A percentile compares a stretch with the other conserved stretches of the same genome.
phyloP scores from a whole-genome alignment of 1,140 invertebrate genomes.

The Arctopsyche grandis region DNA sequence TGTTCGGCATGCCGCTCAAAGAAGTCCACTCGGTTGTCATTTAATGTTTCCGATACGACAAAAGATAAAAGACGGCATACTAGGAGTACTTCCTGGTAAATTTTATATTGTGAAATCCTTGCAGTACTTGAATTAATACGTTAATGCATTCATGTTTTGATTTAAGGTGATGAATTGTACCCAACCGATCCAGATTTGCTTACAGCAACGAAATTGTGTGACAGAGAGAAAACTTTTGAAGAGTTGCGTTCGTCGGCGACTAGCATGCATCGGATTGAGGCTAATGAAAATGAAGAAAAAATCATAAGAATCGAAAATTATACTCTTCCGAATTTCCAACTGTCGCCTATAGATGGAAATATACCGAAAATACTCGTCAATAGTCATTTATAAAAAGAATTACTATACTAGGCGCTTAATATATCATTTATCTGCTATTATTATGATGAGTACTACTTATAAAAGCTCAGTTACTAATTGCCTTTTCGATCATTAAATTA shows the following conservation, averaged over 20 bases:
- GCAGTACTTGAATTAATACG: background rate
- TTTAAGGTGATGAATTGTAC: slow-evolving; percentile 59
- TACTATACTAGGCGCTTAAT: background rate
- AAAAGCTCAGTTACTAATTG: no score
- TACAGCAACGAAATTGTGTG: slow-evolving; percentile 50
- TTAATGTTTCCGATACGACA: slow-evolving; percentile 63
- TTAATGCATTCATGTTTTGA: background rate
- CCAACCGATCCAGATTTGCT: slow-evolving; percentile 56
- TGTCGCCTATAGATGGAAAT: slow-evolving; percentile 31
- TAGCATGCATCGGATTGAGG: background rate
- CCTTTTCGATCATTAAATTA: no score
- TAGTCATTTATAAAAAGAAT: slow-evolving; percentile 5
- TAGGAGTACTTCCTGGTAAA: slow-evolving; percentile 59
- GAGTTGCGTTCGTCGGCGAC: slow-evolving; percentile 52
- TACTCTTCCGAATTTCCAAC: slow-evolving; percentile 33
- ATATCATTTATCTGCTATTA: background rate
- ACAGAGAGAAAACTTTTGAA: slow-evolving; percentile 53
- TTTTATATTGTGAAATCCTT: slow-evolving; percentile 31
- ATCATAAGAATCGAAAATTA: slow-evolving; percentile 40
- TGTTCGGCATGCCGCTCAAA: slow-evolving; percentile 60
- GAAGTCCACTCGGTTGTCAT: slow-evolving; percentile 58
- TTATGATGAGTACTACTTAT: no score
- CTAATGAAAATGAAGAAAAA: background rate
- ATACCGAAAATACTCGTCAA: slow-evolving; percentile 25
- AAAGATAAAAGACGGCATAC: slow-evolving; percentile 57